Conservation (phyloP, 2,797 vertebrate species). For the Aeoliscus strigatus region DNA sequence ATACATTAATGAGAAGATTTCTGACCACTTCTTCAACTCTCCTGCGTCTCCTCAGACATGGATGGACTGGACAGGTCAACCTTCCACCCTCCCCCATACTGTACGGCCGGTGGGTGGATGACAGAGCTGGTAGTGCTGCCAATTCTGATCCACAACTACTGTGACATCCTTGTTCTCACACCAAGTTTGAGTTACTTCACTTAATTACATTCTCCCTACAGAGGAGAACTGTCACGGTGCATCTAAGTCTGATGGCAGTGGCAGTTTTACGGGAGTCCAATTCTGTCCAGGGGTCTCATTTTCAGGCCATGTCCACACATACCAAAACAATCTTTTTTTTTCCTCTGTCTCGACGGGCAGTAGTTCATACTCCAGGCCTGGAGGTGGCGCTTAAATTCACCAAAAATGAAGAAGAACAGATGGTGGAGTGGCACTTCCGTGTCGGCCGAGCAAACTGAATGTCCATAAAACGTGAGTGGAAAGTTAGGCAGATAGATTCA, state of each 20-base stretch:
- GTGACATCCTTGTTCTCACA: conserved; percentile 31
- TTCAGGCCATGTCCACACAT: too few relatives aligned
- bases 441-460: too few relatives aligned
- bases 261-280: conserved; percentile 14
- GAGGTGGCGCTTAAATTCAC: too few relatives aligned
- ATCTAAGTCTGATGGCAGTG: conserved; percentile 24
- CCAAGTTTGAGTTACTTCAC: conserved; percentile 35
- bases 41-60: conserved; percentile 10
- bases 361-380: too few relatives aligned
- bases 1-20: background rate
- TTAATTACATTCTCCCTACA: conserved; percentile 33
- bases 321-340: too few relatives aligned
- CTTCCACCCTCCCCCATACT: conserved; percentile 30
- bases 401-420: too few relatives aligned
- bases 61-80: conserved; percentile 23
- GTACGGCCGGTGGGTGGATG: conserved; percentile 26
- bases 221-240: conserved; percentile 26
- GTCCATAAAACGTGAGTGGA: too few relatives aligned
- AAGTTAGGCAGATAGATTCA: too few relatives aligned
- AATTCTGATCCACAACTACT: conserved; percentile 26
- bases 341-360: too few relatives aligned
- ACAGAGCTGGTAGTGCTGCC: conserved; percentile 48
- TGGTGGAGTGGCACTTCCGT: too few relatives aligned
- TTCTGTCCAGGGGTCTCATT: background rate
- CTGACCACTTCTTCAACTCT: conserved; percentile 32